A percentile compares a stretch with the other conserved stretches of the same genome.
phyloP scores from a whole-genome alignment of 1,140 invertebrate genomes.

The Diabrotica undecimpunctata region DNA sequence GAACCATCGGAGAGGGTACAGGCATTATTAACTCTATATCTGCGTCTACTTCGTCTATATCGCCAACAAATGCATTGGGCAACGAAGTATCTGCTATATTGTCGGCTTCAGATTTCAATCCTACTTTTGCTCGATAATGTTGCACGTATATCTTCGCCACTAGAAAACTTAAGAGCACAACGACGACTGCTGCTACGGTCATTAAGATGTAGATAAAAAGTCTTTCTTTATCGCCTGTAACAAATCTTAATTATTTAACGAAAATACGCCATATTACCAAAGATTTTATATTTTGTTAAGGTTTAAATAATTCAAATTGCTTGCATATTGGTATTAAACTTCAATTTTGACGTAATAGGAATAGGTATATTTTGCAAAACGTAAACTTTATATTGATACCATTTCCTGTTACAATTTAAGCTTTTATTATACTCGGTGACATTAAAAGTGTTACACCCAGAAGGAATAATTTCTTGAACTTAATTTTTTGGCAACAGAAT shows the following conservation, averaged over 20 bases:
- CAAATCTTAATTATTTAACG: background rate
- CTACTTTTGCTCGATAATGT: conserved; percentile 54
- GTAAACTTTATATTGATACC: too few relatives aligned
- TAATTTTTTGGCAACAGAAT: too few relatives aligned
- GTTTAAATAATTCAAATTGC: too few relatives aligned
- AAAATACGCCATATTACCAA: too few relatives aligned
- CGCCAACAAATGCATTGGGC: conserved; percentile 66
- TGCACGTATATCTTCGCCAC: conserved; percentile 62
- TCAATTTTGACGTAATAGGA: too few relatives aligned
- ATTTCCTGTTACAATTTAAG: too few relatives aligned
- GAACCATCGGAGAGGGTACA: conserved; percentile 46
- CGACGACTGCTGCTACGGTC: conserved; percentile 62
- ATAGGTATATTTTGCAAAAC: too few relatives aligned
- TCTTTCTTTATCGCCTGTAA: conserved; percentile 72
- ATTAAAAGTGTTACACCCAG: too few relatives aligned
- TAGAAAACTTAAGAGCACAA: conserved; percentile 65
- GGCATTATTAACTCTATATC: conserved; percentile 66
- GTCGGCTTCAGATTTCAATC: conserved; percentile 55
- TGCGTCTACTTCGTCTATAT: conserved; percentile 69
- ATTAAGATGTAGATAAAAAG: conserved; percentile 74
- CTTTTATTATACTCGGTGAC: too few relatives aligned
- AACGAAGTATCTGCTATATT: conserved; percentile 57
- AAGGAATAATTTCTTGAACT: too few relatives aligned
- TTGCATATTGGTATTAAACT: too few relatives aligned
- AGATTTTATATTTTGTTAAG: too few relatives aligned